Conservation (phyloP, 2,888 invertebrate species). For the Apodemia hepburni region DNA sequence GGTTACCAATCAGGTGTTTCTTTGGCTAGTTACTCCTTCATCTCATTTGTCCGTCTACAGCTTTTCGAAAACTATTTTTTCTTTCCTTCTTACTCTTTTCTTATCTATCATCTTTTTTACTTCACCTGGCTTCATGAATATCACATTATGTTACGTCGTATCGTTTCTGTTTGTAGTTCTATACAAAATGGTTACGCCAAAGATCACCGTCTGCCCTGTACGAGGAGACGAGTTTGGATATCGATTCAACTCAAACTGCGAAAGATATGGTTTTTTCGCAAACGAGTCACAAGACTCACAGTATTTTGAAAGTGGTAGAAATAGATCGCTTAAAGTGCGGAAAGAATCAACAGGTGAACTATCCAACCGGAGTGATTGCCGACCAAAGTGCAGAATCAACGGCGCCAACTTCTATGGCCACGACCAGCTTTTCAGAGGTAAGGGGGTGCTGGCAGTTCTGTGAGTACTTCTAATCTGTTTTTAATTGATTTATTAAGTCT, state of each 20-base stretch:
- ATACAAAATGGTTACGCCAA: constrained; percentile 80
- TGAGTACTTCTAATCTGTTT: constrained; percentile 55
- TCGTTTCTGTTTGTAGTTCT: constrained; percentile 80
- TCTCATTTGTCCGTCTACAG: constrained; percentile 7
- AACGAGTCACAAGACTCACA: constrained; percentile 73
- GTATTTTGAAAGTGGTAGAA: constrained; percentile 76
- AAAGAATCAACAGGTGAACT: constrained; percentile 64
- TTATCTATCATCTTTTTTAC: constrained; percentile 16
- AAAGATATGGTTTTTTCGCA: constrained; percentile 79
- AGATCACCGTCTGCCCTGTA: constrained; percentile 72
- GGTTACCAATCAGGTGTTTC: background rate
- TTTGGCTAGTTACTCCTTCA: constrained; percentile 5
- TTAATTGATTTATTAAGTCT: constrained; percentile 45
- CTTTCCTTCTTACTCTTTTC: constrained; percentile 23
- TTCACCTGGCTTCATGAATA: constrained; percentile 62
- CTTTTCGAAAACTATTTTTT: constrained; percentile 29
- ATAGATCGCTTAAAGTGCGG: constrained; percentile 73
- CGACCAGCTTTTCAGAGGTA: constrained; percentile 70
- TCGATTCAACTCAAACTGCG: constrained; percentile 64
- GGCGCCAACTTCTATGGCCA: constrained; percentile 46
- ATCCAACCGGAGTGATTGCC: constrained; percentile 58
- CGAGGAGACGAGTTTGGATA: constrained; percentile 75
- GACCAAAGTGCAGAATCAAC: constrained; percentile 51
- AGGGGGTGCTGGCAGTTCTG: constrained; percentile 48
- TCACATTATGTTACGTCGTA: constrained; percentile 78